phyloP scores from a whole-genome alignment of 2,113 vertebrate species.

The Eidolon helvum region DNA sequence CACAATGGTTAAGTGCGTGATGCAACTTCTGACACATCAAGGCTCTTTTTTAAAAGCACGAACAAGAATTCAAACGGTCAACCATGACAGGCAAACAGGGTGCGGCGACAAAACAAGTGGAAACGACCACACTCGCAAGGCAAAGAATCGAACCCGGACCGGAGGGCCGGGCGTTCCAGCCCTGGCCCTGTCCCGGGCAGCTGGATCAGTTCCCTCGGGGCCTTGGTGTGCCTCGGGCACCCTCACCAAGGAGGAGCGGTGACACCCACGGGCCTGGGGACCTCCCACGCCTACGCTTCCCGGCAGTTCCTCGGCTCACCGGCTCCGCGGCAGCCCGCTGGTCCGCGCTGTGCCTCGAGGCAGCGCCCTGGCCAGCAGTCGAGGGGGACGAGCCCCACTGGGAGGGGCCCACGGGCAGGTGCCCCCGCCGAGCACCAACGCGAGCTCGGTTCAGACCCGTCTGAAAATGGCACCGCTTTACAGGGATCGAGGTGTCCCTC shows the following conservation, averaged over 20 bases:
- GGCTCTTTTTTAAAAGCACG: neutral
- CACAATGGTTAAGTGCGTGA: rapidly evolving
- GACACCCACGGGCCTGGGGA: neutral
- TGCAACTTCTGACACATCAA: neutral
- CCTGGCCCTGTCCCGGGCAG: too few relatives aligned
- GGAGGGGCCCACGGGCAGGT: neutral
- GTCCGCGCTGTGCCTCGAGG: neutral
- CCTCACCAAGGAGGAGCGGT: neutral
- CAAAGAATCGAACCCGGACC: neutral
- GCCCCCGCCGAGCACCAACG: too few relatives aligned
- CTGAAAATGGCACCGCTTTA: too few relatives aligned
- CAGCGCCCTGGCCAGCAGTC: neutral
- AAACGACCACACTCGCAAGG: neutral
- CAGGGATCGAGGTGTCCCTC: neutral
- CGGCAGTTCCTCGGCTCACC: neutral
- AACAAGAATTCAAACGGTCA: neutral
- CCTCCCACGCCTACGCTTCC: neutral
- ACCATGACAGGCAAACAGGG: neutral
- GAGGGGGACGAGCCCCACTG: too few relatives aligned
- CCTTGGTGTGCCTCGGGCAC: rapidly evolving
- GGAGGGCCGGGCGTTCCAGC: neutral
- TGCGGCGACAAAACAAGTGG: neutral
- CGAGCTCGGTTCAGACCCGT: too few relatives aligned
- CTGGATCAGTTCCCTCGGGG: neutral
- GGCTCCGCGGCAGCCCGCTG: neutral